A percentile compares a stretch with the other conserved stretches of the same genome.
Evolutionary conservation across 1,140 invertebrate genomes (phyloP).

Genomic region (Amphibalanus amphitrite): DNA sequence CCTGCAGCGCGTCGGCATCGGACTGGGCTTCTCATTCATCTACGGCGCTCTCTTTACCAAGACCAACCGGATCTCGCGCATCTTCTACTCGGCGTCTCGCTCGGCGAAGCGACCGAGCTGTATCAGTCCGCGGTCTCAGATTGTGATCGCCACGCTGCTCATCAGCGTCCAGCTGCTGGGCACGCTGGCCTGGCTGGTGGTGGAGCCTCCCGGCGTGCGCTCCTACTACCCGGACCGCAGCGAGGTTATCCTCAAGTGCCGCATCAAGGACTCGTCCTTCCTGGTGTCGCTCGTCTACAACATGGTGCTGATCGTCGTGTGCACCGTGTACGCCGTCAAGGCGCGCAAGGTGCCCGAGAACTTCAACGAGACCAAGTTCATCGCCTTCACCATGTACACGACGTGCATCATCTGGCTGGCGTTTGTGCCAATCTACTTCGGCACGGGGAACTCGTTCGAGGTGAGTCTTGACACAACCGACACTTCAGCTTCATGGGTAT

Average conservation of each 20-base stretch:
- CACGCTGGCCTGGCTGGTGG: slow-evolving; percentile 35
- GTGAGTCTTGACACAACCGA: slow-evolving; percentile 20
- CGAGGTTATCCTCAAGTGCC: slow-evolving; percentile 39
- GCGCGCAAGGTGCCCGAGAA: slow-evolving; percentile 43
- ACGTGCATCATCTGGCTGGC: slow-evolving; percentile 47
- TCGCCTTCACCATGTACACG: slow-evolving; percentile 49
- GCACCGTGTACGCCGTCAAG: slow-evolving; percentile 44
- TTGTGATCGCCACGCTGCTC: slow-evolving; percentile 44
- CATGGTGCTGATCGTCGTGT: slow-evolving; percentile 41
- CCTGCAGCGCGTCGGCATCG: slow-evolving; percentile 37
- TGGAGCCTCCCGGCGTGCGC: slow-evolving; percentile 37
- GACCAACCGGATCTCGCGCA: slow-evolving; percentile 42
- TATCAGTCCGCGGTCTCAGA: slow-evolving; percentile 56
- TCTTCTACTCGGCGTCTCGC: slow-evolving; percentile 41
- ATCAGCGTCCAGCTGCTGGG: slow-evolving; percentile 37
- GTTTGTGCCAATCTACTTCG: slow-evolving; percentile 46
- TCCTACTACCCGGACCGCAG: slow-evolving; percentile 32
- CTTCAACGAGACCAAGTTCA: slow-evolving; percentile 45
- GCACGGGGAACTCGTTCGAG: slow-evolving; percentile 36
- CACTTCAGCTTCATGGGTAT: too few species aligned
- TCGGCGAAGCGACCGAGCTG: slow-evolving; percentile 47
- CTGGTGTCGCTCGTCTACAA: slow-evolving; percentile 43
- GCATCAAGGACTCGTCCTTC: slow-evolving; percentile 38
- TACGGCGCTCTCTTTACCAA: slow-evolving; percentile 43
- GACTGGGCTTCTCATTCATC: slow-evolving; percentile 39